Percentiles rank a stretch among this genome's conserved stretches.
phyloP scores from a whole-genome alignment of 2,888 invertebrate genomes.

The Sinelater perroti region DNA sequence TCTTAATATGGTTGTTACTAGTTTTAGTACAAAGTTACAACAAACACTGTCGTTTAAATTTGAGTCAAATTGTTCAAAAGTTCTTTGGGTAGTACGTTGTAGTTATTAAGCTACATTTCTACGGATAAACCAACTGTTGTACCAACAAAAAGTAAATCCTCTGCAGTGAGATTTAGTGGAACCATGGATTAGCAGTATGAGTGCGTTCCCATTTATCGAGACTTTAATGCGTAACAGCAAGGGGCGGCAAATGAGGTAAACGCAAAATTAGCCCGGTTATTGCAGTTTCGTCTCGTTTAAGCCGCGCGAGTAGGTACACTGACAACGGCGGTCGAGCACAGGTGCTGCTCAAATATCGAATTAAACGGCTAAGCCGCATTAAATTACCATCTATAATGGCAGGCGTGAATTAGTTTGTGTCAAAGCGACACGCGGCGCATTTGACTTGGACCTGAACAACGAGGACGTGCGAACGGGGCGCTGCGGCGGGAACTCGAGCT shows the following conservation, averaged over 20 bases:
- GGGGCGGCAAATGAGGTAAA: constrained; percentile 11
- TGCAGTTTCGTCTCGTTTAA: constrained; percentile 15
- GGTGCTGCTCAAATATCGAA: constrained; percentile 44
- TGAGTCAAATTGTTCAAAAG: too few species aligned
- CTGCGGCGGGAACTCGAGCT: constrained; percentile 1
- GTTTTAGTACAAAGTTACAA: too few species aligned
- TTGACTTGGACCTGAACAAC: constrained; percentile 20
- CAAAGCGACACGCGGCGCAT: constrained; percentile 33
- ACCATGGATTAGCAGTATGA: too few species aligned
- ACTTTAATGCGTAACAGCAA: constrained; percentile 12
- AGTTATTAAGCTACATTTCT: too few species aligned
- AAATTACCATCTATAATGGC: constrained; percentile 46
- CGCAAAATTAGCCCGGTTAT: constrained; percentile 17
- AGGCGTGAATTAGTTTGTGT: constrained; percentile 45
- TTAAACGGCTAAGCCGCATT: constrained; percentile 45
- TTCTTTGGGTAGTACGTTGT: too few species aligned
- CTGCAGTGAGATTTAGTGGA: too few species aligned
- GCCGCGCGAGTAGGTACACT: constrained; percentile 24
- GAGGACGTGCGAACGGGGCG: neutral
- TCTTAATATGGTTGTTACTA: too few species aligned
- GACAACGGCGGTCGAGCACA: constrained; percentile 33
- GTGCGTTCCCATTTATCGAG: too few species aligned
- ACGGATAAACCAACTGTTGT: too few species aligned
- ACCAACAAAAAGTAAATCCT: too few species aligned
- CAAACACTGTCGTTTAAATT: too few species aligned